Percentiles rank a stretch among this genome's conserved stretches.
Evolutionary conservation across 2,888 invertebrate genomes (phyloP).

Genomic region (Caenorhabditis zanzibari): DNA sequence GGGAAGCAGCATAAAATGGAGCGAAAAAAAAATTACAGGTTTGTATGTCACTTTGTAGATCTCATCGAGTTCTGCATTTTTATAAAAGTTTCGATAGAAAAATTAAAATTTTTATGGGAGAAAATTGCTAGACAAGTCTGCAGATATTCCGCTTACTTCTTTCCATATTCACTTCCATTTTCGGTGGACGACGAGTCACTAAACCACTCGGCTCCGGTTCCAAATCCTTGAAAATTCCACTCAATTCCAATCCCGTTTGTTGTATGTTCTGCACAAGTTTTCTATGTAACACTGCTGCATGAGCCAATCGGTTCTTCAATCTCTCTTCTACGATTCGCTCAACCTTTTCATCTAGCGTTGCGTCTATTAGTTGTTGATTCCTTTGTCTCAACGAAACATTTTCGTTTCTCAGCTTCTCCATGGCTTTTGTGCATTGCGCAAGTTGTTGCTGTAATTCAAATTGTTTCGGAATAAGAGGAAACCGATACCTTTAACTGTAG

Average conservation of each 20-base stretch:
- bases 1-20: too few relatives aligned
- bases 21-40: too few relatives aligned
- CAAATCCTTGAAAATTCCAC: conserved; percentile 33
- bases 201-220: conserved; percentile 31
- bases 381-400: conserved; percentile 36
- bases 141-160: too few relatives aligned
- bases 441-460: conserved; percentile 48
- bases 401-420: conserved; percentile 55
- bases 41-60: too few relatives aligned
- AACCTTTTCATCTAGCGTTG: conserved; percentile 31
- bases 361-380: conserved; percentile 51
- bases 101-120: too few relatives aligned
- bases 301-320: conserved; percentile 32
- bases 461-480: neutral
- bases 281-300: conserved; percentile 43
- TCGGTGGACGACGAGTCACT: conserved; percentile 22
- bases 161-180: conserved; percentile 27
- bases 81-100: too few relatives aligned
- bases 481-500: conserved; percentile 33
- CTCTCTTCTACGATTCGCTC: conserved; percentile 55
- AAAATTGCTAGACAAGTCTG: too few relatives aligned
- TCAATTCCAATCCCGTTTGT: conserved; percentile 41
- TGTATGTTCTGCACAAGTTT: conserved; percentile 38
- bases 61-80: too few relatives aligned
- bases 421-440: conserved; percentile 35